phyloP scores from a whole-genome alignment of 2,113 vertebrate species.

The Laticauda laticaudata region DNA sequence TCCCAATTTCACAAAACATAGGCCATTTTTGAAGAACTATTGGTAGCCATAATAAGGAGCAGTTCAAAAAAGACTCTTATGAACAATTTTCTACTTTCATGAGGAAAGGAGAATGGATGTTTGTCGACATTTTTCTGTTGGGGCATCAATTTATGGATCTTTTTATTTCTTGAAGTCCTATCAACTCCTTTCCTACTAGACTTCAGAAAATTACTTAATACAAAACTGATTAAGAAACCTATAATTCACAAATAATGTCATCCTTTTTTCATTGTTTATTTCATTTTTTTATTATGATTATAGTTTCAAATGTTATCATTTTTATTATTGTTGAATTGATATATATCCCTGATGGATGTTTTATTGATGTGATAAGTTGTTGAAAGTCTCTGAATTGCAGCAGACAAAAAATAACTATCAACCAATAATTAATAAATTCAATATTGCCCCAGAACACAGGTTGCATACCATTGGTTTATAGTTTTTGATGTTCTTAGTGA shows the following conservation, averaged over 20 bases:
- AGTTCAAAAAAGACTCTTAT: neutral
- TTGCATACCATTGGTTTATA: neutral
- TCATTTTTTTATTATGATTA: neutral
- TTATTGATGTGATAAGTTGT: neutral
- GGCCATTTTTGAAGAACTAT: neutral
- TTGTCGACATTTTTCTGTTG: neutral
- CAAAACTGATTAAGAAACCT: neutral
- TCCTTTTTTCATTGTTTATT: neutral
- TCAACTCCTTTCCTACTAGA: neutral
- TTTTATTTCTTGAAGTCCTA: neutral
- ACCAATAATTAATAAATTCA: neutral
- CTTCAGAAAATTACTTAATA: neutral
- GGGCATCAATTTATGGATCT: neutral
- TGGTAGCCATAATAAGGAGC: neutral
- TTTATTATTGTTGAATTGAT: neutral
- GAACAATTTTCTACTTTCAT: neutral
- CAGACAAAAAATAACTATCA: neutral
- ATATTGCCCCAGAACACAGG: neutral
- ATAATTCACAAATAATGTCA: neutral
- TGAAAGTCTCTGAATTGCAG: neutral
- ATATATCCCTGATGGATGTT: neutral
- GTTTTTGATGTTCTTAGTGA: neutral
- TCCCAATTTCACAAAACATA: neutral
- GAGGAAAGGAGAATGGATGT: neutral
- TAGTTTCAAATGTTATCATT: neutral